Conservation (phyloP, 2,888 invertebrate genomes). For the Rhagophthalmus giganteus region DNA sequence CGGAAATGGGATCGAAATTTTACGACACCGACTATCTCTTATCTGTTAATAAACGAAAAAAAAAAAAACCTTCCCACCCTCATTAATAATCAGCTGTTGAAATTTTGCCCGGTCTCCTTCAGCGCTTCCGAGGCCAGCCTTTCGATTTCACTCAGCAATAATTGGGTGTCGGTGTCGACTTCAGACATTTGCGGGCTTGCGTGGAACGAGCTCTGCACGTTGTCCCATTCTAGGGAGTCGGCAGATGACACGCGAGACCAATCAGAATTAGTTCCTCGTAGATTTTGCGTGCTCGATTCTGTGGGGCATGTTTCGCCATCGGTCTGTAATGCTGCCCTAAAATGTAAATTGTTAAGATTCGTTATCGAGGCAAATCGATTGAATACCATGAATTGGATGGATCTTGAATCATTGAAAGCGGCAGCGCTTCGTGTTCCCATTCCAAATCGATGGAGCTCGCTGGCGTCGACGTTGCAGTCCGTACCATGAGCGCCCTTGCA, state of each 20-base stretch:
- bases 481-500: constrained; percentile 56
- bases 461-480: constrained; percentile 59
- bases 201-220: constrained; percentile 56
- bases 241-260: constrained; percentile 68
- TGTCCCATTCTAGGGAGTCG: constrained; percentile 72
- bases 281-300: constrained; percentile 45
- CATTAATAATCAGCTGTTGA: constrained; percentile 52
- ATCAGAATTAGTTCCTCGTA: constrained; percentile 52
- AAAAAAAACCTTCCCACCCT: no score
- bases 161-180: constrained; percentile 67
- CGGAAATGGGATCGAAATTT: no score
- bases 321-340: constrained; percentile 37
- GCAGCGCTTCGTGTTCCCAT: constrained; percentile 68
- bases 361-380: constrained; percentile 3
- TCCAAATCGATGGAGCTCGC: constrained; percentile 71
- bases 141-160: constrained; percentile 68
- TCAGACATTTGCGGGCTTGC: constrained; percentile 56
- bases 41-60: no score
- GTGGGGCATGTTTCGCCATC: constrained; percentile 33
- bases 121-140: constrained; percentile 66
- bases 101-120: constrained; percentile 63
- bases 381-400: constrained; percentile 53
- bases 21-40: no score
- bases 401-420: constrained; percentile 48
- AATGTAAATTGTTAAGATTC: not conserved